Evolutionary conservation across 2,888 invertebrate genomes (phyloP).

Genomic region (Cheiracanthium punctorium): DNA sequence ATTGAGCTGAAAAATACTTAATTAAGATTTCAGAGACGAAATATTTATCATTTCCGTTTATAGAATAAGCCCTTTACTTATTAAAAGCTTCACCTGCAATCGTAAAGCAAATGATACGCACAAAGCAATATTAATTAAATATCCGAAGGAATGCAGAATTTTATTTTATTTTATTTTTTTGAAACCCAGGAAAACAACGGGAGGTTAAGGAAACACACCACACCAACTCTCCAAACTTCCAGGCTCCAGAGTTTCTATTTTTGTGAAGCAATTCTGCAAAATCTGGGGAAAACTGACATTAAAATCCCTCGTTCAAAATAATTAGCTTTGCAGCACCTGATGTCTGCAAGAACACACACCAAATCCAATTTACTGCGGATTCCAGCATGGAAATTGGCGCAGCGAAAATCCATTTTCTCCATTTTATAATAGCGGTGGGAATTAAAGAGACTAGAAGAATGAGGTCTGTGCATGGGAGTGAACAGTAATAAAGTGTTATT

Average conservation of each 20-base stretch:
- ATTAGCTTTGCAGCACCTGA: constrained; percentile 16
- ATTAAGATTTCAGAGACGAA: too few relatives aligned
- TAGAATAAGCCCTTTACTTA: too few relatives aligned
- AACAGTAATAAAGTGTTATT: background rate
- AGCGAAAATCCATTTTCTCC: background rate
- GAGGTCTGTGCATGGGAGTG: background rate
- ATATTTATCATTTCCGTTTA: too few relatives aligned
- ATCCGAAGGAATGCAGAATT: background rate
- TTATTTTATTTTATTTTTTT: too few relatives aligned
- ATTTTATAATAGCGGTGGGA: constrained; percentile 4
- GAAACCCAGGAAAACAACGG: background rate
- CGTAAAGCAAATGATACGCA: too few relatives aligned
- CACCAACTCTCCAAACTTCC: background rate
- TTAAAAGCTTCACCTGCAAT: too few relatives aligned
- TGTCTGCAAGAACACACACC: constrained; percentile 12
- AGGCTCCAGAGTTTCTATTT: background rate
- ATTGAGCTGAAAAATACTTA: too few relatives aligned
- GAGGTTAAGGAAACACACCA: background rate
- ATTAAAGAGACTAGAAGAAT: background rate
- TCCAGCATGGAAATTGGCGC: background rate
- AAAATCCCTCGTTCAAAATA: constrained; percentile 19
- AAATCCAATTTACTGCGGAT: constrained; percentile 15
- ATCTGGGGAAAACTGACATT: background rate
- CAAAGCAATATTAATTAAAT: background rate
- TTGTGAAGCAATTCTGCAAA: background rate